Evolutionary conservation across 2,113 vertebrate species (phyloP).

Genomic region (Hylia prasina): DNA sequence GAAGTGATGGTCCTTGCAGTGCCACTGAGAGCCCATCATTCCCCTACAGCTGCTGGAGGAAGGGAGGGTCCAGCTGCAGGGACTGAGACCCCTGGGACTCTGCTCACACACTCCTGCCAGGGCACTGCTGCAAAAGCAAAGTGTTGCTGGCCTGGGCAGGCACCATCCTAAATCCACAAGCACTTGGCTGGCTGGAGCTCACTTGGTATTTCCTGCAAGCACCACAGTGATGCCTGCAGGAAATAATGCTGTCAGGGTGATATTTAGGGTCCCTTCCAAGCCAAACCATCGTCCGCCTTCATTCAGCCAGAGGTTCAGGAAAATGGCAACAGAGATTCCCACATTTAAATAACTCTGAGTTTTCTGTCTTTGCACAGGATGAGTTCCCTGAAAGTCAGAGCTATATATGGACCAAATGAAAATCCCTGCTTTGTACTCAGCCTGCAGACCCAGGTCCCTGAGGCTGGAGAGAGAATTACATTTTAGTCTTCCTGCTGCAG

Average conservation of each 20-base stretch:
- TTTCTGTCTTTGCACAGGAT: neutral
- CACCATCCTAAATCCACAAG: neutral
- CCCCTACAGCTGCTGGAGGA: neutral
- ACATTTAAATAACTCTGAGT: neutral
- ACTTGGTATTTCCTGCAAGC: neutral
- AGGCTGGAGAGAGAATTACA: neutral
- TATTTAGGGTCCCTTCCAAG: neutral
- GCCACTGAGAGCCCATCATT: neutral
- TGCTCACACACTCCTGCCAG: neutral
- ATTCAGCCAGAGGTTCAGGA: neutral
- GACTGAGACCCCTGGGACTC: neutral
- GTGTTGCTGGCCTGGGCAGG: neutral
- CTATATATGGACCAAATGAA: neutral
- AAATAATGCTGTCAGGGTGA: neutral
- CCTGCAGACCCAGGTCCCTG: neutral
- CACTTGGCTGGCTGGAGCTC: neutral
- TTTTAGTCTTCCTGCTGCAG: conserved; percentile 19
- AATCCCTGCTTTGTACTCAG: neutral
- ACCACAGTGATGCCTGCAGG: neutral
- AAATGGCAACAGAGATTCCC: neutral
- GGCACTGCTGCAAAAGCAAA: neutral
- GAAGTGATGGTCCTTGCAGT: neutral
- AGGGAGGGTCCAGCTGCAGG: neutral
- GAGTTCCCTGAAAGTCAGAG: neutral
- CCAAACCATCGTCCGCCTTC: neutral